Evolutionary conservation across 1,140 invertebrate genomes (phyloP).

Genomic region (Muscidifurax raptorellus): DNA sequence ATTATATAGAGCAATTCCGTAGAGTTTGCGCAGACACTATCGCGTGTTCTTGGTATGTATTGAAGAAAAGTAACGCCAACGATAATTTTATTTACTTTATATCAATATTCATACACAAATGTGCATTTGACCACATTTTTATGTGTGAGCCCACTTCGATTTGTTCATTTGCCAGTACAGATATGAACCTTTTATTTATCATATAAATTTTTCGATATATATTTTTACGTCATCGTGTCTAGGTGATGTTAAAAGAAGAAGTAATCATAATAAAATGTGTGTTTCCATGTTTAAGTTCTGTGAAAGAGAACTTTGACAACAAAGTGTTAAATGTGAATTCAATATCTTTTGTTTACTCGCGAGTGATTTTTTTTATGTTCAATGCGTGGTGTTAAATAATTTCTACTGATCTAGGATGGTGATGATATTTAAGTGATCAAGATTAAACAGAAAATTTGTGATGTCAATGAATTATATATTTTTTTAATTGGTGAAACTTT

Average conservation of each 20-base stretch:
- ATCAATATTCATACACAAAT: neutral
- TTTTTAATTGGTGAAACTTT: neutral
- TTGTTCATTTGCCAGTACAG: slow-evolving; percentile 20
- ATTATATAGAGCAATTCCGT: slow-evolving; percentile 75
- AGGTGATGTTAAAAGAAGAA: slow-evolving; percentile 13
- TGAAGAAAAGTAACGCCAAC: slow-evolving; percentile 66
- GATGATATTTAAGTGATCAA: slow-evolving; percentile 41
- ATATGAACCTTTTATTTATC: slow-evolving; percentile 21
- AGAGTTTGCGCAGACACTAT: slow-evolving; percentile 73
- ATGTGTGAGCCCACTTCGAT: neutral
- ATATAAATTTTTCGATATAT: slow-evolving; percentile 17
- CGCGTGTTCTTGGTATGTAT: slow-evolving; percentile 73
- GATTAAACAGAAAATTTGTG: slow-evolving; percentile 16
- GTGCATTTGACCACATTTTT: slow-evolving; percentile 9
- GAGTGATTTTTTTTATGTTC: slow-evolving; percentile 38
- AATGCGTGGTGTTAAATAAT: slow-evolving; percentile 34
- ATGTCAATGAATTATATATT: neutral
- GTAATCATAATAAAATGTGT: slow-evolving; percentile 5
- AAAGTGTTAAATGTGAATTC: slow-evolving; percentile 23
- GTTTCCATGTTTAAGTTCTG: slow-evolving; percentile 4
- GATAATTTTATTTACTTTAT: slow-evolving; percentile 8
- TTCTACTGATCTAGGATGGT: slow-evolving; percentile 45
- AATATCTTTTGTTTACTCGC: slow-evolving; percentile 34
- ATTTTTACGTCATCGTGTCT: neutral
- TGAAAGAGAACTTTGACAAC: slow-evolving; percentile 25